Conservation (phyloP, 1,140 invertebrate species). For the Periplaneta americana region DNA sequence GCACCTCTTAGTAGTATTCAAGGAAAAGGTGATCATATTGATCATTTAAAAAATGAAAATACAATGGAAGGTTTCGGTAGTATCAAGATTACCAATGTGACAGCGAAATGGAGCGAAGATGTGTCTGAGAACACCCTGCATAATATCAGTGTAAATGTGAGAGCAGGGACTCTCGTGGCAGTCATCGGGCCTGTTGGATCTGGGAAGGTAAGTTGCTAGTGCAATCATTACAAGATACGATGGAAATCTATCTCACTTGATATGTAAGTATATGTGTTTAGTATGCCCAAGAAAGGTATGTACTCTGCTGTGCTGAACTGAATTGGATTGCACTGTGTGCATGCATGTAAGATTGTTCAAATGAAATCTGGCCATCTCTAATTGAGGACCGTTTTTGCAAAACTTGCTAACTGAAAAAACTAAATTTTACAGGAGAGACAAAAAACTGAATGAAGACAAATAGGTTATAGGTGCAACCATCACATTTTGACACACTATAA, state of each 20-base stretch:
- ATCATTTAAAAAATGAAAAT: background rate
- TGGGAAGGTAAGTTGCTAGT: slow-evolving; percentile 34
- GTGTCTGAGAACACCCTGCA: slow-evolving; percentile 19
- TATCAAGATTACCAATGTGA: background rate
- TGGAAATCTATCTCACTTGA: too few species aligned
- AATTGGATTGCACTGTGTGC: background rate
- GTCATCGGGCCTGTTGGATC: slow-evolving; percentile 46
- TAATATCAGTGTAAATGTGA: slow-evolving; percentile 33
- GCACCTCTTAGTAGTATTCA: too few species aligned
- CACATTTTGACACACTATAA: too few species aligned
- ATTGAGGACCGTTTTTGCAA: too few species aligned
- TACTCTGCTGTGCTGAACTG: background rate
- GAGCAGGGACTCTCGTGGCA: slow-evolving; percentile 38
- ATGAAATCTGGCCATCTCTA: too few species aligned
- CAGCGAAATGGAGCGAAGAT: background rate
- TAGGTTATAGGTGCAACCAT: too few species aligned
- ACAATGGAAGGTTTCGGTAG: background rate
- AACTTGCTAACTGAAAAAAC: too few species aligned
- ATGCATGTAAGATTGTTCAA: too few species aligned
- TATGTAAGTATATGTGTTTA: too few species aligned
- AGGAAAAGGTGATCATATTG: background rate
- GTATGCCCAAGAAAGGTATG: too few species aligned
- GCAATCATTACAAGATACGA: background rate
- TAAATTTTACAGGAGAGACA: too few species aligned
- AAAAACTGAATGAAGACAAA: too few species aligned